These are phyloP conservation scores for Merodon equestris DNA, from an alignment of 2,888 invertebrate species.

Conservation along the genomic window DNA sequence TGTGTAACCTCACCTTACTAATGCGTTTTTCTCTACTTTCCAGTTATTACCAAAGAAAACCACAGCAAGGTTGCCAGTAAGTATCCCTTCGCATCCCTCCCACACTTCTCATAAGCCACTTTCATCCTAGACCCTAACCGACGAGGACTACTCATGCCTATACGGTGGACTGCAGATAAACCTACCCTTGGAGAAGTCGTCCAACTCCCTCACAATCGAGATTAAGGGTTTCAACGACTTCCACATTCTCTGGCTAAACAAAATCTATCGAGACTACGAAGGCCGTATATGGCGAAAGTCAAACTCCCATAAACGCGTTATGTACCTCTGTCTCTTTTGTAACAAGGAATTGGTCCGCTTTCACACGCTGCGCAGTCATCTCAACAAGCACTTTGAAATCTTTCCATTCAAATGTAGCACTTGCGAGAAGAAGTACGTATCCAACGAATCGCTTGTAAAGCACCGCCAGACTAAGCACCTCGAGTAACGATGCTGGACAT, in stretches of 20 bases:
- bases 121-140: too few relatives aligned
- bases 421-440: slow-evolving; percentile 45
- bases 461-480: slow-evolving; percentile 29
- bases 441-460: slow-evolving; percentile 18
- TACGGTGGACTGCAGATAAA: slow-evolving; percentile 46
- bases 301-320: not conserved
- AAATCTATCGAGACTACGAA: slow-evolving; percentile 46
- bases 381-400: slow-evolving; percentile 44
- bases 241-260: slow-evolving; percentile 28
- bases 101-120: too few relatives aligned
- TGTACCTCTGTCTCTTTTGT: slow-evolving; percentile 41
- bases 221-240: slow-evolving; percentile 44
- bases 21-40: too few relatives aligned
- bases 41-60: too few relatives aligned
- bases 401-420: slow-evolving; percentile 52
- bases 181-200: slow-evolving; percentile 12
- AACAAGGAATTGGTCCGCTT: slow-evolving; percentile 32
- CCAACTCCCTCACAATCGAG: slow-evolving; percentile 22
- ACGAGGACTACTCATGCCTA: too few relatives aligned
- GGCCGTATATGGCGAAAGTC: slow-evolving; percentile 36
- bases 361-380: slow-evolving; percentile 20
- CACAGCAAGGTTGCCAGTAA: too few relatives aligned
- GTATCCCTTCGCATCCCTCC: too few relatives aligned
- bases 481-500: slow-evolving; percentile 16
- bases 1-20: too few relatives aligned